Evolutionary conservation across 2,888 invertebrate species (phyloP).

Genomic region (Exephanes ischioxanthus): DNA sequence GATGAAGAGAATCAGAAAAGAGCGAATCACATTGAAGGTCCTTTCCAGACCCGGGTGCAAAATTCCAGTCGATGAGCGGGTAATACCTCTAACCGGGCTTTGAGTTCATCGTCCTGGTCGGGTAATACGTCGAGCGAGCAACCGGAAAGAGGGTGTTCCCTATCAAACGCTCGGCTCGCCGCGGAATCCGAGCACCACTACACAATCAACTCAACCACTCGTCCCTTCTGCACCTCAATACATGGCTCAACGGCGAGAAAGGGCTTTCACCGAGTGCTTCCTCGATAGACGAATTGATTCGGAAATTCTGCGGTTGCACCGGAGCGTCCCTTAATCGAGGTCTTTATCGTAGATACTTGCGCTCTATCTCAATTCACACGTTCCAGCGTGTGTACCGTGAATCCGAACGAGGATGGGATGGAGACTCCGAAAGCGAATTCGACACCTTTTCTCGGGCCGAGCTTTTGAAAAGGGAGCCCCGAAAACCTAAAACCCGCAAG

Average conservation of each 20-base stretch:
- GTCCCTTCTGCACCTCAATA: conserved; percentile 44
- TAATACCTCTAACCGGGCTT: conserved; percentile 68
- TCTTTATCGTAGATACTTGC: conserved; percentile 54
- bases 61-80: conserved; percentile 77
- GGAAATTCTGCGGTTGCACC: conserved; percentile 80
- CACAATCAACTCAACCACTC: conserved; percentile 59
- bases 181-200: conserved; percentile 73
- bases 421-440: conserved; percentile 34
- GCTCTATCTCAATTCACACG: conserved; percentile 50
- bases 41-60: conserved; percentile 43
- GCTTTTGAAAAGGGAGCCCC: conserved; percentile 42
- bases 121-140: conserved; percentile 54
- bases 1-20: conserved; percentile 17
- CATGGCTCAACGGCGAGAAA: conserved; percentile 64
- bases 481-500: conserved; percentile 56
- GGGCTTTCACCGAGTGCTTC: conserved; percentile 62
- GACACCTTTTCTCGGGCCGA: conserved; percentile 51
- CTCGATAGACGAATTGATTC: conserved; percentile 81
- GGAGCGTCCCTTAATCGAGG: conserved; percentile 65
- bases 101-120: conserved; percentile 70
- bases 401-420: conserved; percentile 35
- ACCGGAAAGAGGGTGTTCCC: conserved; percentile 77
- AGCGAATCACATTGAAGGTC: background rate
- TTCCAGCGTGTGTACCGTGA: conserved; percentile 14
- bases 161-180: conserved; percentile 81